Evolutionary conservation across 1,140 invertebrate genomes (phyloP).

Genomic region (Mya arenaria): DNA sequence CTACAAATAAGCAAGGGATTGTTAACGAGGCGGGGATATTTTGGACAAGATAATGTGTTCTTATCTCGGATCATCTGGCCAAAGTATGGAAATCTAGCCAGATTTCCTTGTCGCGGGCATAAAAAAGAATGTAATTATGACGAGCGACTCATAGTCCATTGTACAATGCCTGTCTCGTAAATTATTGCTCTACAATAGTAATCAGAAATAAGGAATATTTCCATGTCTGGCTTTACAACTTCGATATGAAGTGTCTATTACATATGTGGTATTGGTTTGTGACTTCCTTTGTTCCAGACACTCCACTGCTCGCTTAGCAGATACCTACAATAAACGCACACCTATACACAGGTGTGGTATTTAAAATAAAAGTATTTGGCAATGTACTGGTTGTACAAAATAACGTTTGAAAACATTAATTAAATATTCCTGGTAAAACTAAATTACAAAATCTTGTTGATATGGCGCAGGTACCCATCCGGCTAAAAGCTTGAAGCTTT

Average conservation of each 20-base stretch:
- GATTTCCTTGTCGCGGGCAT: background rate
- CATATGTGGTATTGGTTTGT: constrained; percentile 6
- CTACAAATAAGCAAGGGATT: constrained; percentile 24
- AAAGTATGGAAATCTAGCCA: constrained; percentile 20
- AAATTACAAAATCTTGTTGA: too few relatives aligned
- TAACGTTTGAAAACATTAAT: too few relatives aligned
- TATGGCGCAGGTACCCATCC: too few relatives aligned
- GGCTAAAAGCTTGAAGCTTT: too few relatives aligned
- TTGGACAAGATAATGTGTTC: constrained; percentile 47
- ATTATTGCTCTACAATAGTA: constrained; percentile 24
- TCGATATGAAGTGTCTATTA: constrained; percentile 14
- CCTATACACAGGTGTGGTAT: too few relatives aligned
- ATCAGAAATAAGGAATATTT: background rate
- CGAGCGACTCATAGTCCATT: background rate
- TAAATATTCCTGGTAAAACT: too few relatives aligned
- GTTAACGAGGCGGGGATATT: constrained; percentile 21
- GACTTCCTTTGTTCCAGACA: background rate
- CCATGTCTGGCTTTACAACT: constrained; percentile 1
- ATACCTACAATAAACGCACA: too few relatives aligned
- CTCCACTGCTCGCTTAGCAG: too few relatives aligned
- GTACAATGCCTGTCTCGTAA: constrained; percentile 32
- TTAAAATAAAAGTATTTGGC: too few relatives aligned
- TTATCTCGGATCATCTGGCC: constrained; percentile 33
- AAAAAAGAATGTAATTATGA: constrained; percentile 23
- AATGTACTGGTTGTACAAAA: too few relatives aligned